Evolutionary conservation across 2,888 invertebrate species (phyloP).

Genomic region (Antheraea yamamai): DNA sequence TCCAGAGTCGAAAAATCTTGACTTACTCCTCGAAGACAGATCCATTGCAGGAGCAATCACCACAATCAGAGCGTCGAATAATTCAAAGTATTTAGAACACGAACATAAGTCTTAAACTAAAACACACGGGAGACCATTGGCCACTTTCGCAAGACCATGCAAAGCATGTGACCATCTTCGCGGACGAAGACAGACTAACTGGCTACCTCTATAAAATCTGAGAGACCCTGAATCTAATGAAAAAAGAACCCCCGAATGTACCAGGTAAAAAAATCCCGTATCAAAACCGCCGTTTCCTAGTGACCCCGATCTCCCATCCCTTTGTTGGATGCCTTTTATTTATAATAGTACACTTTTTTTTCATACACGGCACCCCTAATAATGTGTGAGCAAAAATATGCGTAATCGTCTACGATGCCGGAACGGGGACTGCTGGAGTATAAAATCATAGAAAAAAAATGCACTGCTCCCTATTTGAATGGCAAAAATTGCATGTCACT

Average conservation of each 20-base stretch:
- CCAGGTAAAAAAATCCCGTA: conserved; percentile 80
- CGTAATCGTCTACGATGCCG: conserved; percentile 66
- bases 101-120: conserved; percentile 38
- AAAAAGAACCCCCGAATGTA: conserved; percentile 72
- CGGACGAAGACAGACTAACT: conserved; percentile 81
- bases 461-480: conserved; percentile 79
- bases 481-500: conserved; percentile 81
- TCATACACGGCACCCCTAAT: conserved; percentile 80
- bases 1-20: conserved; percentile 82
- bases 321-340: conserved; percentile 78
- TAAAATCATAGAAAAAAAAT: conserved; percentile 63
- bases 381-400: conserved; percentile 79
- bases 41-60: conserved; percentile 62
- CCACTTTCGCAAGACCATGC: conserved; percentile 56
- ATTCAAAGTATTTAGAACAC: conserved; percentile 26
- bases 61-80: conserved; percentile 38
- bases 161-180: conserved; percentile 81
- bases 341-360: conserved; percentile 79
- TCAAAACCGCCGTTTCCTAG: conserved; percentile 82
- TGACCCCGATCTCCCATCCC: conserved; percentile 82
- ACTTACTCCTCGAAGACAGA: conserved; percentile 79
- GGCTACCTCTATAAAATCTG: conserved; percentile 71
- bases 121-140: conserved; percentile 56
- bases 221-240: conserved; percentile 64
- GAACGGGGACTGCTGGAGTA: conserved; percentile 32